Evolutionary conservation across 2,888 invertebrate genomes (phyloP).

Genomic region (Ypsolopha scabrella): DNA sequence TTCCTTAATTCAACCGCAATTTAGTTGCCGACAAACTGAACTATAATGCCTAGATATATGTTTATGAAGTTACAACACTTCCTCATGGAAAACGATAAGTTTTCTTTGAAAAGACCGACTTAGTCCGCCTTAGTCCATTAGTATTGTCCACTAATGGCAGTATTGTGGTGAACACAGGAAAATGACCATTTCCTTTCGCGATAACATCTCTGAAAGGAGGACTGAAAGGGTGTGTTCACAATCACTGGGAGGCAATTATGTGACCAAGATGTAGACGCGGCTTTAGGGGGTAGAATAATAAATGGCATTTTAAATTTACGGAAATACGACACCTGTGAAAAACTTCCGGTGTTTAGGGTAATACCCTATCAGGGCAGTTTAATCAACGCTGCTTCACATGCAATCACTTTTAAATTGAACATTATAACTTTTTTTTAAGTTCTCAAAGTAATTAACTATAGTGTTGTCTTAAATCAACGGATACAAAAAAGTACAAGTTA

Average conservation of each 20-base stretch:
- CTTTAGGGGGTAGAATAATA: slow-evolving; percentile 19
- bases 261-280: slow-evolving; percentile 29
- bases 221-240: slow-evolving; percentile 54
- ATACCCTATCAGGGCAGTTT: background rate
- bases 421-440: too few relatives aligned
- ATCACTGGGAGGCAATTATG: slow-evolving; percentile 50
- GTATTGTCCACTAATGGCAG: slow-evolving; percentile 59
- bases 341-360: slow-evolving; percentile 3
- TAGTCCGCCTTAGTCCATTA: slow-evolving; percentile 41
- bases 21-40: too few relatives aligned
- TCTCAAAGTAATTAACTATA: background rate
- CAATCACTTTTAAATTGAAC: background rate
- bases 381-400: background rate
- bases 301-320: slow-evolving; percentile 34
- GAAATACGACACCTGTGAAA: slow-evolving; percentile 19
- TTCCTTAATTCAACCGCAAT: too few relatives aligned
- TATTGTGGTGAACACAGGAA: slow-evolving; percentile 57
- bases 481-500: too few relatives aligned
- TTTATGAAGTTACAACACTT: too few relatives aligned
- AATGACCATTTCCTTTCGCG: slow-evolving; percentile 66
- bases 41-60: too few relatives aligned
- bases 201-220: slow-evolving; percentile 64
- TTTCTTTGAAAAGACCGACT: slow-evolving; percentile 1
- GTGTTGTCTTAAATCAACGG: too few relatives aligned
- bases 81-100: background rate